phyloP scores from a whole-genome alignment of 2,888 invertebrate genomes.

The Stratiomys singularior region DNA sequence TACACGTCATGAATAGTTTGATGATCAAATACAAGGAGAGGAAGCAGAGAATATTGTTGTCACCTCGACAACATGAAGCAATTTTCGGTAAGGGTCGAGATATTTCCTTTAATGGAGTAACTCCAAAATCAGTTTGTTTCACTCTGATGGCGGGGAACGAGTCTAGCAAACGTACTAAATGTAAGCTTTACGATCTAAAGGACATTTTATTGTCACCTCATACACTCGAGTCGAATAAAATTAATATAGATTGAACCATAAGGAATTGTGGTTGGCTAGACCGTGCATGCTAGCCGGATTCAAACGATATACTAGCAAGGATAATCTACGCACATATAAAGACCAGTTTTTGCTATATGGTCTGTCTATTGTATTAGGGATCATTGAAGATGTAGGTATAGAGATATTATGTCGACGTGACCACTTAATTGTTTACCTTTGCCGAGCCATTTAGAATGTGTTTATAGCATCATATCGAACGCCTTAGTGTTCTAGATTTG shows the following conservation, averaged over 20 bases:
- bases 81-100: neutral
- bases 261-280: neutral
- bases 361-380: slow-evolving; percentile 28
- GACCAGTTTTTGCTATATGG: neutral
- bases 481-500: too few species aligned
- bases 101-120: neutral
- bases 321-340: too few species aligned
- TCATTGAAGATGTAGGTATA: slow-evolving; percentile 3
- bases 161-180: neutral
- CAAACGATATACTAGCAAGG: too few species aligned
- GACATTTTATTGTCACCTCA: slow-evolving; percentile 38
- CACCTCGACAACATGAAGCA: slow-evolving; percentile 1
- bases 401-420: slow-evolving; percentile 43
- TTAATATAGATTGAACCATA: slow-evolving; percentile 40
- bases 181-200: neutral
- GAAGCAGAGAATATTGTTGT: slow-evolving; percentile 7
- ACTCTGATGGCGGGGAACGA: neutral
- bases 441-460: slow-evolving; percentile 32
- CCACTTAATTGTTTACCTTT: slow-evolving; percentile 46
- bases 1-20: neutral
- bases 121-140: neutral
- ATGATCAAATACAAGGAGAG: neutral
- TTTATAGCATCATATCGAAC: slow-evolving; percentile 30
- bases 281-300: neutral
- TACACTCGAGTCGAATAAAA: slow-evolving; percentile 26